Conservation (phyloP, 2,113 vertebrate genomes). For the Aegithalos caudatus region DNA sequence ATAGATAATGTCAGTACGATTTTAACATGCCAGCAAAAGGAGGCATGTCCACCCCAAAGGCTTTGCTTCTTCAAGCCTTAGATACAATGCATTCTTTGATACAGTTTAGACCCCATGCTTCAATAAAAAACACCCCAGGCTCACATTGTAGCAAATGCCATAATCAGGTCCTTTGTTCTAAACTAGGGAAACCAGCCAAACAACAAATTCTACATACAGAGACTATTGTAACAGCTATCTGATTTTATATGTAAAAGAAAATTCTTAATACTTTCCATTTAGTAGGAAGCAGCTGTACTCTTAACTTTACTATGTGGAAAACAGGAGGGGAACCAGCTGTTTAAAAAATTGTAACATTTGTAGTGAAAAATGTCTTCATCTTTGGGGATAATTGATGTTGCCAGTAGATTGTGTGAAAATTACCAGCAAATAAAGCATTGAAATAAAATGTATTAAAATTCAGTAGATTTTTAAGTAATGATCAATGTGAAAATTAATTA, state of each 20-base stretch:
- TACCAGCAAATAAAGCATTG: neutral
- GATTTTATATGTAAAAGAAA: neutral
- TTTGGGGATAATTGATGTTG: neutral
- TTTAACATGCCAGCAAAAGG: neutral
- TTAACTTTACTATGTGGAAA: conserved; percentile 6
- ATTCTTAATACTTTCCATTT: neutral
- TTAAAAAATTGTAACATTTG: neutral
- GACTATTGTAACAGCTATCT: neutral
- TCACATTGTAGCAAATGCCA: neutral
- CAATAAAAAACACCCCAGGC: neutral
- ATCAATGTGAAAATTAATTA: neutral
- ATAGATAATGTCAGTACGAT: neutral
- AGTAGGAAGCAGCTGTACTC: conserved; percentile 1
- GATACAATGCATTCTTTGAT: neutral
- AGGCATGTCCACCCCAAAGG: neutral
- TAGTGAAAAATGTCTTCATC: neutral
- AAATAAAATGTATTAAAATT: neutral
- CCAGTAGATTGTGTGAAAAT: neutral
- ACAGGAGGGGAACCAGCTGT: neutral
- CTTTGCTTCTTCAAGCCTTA: neutral
- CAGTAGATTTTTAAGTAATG: neutral
- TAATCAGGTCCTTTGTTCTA: neutral
- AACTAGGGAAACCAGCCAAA: neutral
- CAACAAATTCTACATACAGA: neutral
- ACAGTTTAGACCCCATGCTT: neutral